Conservation (phyloP, 2,888 invertebrate genomes). For the Eudemis profundana region DNA sequence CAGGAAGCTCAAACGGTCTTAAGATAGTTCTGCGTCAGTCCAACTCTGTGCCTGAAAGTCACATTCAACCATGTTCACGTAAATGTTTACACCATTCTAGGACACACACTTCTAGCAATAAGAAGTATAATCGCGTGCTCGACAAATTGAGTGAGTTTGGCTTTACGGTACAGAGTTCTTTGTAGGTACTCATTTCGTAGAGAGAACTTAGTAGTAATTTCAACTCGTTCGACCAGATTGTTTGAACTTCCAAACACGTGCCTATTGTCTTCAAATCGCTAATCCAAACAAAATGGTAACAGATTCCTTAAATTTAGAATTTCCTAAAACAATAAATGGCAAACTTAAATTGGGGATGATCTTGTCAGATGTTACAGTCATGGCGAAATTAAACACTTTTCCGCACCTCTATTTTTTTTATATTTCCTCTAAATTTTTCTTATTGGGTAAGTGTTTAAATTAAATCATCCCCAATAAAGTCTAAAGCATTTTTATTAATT, state of each 20-base stretch:
- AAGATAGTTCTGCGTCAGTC: too few relatives aligned
- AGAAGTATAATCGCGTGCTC: neutral
- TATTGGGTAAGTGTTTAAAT: slow-evolving; percentile 1
- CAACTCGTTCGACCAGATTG: neutral
- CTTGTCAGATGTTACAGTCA: slow-evolving; percentile 24
- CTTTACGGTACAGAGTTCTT: neutral
- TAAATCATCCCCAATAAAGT: slow-evolving; percentile 27
- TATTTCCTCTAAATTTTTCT: too few relatives aligned
- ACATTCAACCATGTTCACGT: too few relatives aligned
- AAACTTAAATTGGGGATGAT: slow-evolving; percentile 32
- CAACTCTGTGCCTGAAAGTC: too few relatives aligned
- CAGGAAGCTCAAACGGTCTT: neutral
- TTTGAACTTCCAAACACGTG: neutral
- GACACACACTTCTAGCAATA: neutral
- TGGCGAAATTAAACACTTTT: neutral
- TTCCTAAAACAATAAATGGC: slow-evolving; percentile 45
- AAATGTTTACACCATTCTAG: neutral
- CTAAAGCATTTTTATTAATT: slow-evolving; percentile 38
- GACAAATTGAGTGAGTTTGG: neutral
- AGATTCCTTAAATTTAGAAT: slow-evolving; percentile 44
- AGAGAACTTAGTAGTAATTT: neutral
- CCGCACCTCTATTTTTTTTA: neutral
- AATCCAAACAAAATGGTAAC: slow-evolving; percentile 38
- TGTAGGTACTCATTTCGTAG: neutral
- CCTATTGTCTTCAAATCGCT: slow-evolving; percentile 28